Base-by-base conservation (phyloP, 2,113 vertebrate genomes). In the Centrocercus urophasianus region DNA sequence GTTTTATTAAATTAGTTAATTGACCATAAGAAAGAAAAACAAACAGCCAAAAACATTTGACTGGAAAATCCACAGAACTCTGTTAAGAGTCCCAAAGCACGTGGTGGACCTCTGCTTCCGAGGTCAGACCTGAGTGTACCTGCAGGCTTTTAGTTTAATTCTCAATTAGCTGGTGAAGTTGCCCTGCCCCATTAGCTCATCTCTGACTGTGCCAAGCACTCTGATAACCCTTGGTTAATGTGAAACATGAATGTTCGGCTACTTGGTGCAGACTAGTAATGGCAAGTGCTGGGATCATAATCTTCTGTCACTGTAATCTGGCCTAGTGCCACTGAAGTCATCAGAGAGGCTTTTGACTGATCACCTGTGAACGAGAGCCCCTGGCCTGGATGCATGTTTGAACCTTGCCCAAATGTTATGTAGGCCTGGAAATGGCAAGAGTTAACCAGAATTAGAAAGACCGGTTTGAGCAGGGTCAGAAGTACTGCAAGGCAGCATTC, bases 401-500 rank as follows among this genome's bases (percentile, higher is more conserved):
- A 94, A 86, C 61, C 36, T 72, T 86, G 47, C 21, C 60, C 70
- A 92, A 67, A 71, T 54, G 18, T 8, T 47, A 52, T 91, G 91
- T 85, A 83, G 30, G 59, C 61, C 75, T 83, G n/a, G 38, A 95
- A 89, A 88, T 60, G 14, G 56, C 36, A 73, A 78, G 71, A 85
- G 57, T 78, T 83, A 89, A 89, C 21, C 36, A 83, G 64, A 73
- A 84, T 95, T 67, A 83, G 75, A 92, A 89, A 88, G 43, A 50
- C 19, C 61, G 47, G 21, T 81, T 90, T 93, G 60, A 93, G 67
- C 47, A 87, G 40, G 56, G 71, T 88, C 57, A 86, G 83, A 90
- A 94, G 82, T n/a, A 88, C 73, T 77, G n/a, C 61, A 90, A 64
- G 66, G 52, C 79, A 89, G 61, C 57, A 89, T 94, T 96, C 54